Evolutionary conservation across 2,797 vertebrate species (phyloP).

Genomic region (Notolepis coatsorum): DNA sequence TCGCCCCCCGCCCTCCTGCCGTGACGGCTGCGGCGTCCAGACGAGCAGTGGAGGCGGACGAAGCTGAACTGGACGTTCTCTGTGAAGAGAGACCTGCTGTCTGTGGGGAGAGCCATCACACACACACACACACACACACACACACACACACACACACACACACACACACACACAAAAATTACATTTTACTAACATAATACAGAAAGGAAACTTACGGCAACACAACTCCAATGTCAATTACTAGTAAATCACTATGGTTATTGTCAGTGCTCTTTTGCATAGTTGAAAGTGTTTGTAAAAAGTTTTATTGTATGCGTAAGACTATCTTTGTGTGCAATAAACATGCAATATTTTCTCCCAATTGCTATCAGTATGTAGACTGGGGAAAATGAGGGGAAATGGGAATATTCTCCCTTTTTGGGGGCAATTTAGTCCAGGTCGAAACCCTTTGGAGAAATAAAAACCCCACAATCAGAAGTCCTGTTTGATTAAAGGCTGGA

Average conservation of each 20-base stretch:
- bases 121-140: conserved; percentile 34
- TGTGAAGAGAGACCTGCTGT: conserved; percentile 87
- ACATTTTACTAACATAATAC: too few relatives aligned
- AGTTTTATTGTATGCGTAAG: too few relatives aligned
- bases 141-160: conserved; percentile 32
- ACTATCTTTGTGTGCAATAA: neutral
- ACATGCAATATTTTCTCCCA: neutral
- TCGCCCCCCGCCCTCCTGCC: conserved; percentile 83
- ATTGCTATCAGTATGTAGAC: neutral
- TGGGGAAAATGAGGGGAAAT: conserved; percentile 14
- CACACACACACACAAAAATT: conserved; percentile 21
- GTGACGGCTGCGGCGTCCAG: conserved; percentile 82
- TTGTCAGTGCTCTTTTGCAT: neutral
- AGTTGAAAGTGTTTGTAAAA: neutral
- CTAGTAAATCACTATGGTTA: neutral
- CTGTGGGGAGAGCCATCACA: conserved; percentile 77
- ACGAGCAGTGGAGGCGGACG: conserved; percentile 92
- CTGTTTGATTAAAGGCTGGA: conserved; percentile 74
- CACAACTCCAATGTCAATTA: too few relatives aligned
- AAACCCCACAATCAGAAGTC: conserved; percentile 66
- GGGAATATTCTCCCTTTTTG: conserved; percentile 26
- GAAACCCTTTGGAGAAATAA: conserved; percentile 51
- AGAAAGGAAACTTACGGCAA: neutral
- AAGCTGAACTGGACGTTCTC: conserved; percentile 93
- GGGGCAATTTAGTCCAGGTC: conserved; percentile 34